phyloP scores from a whole-genome alignment of 2,113 vertebrate species.

The Nipponia nippon region DNA sequence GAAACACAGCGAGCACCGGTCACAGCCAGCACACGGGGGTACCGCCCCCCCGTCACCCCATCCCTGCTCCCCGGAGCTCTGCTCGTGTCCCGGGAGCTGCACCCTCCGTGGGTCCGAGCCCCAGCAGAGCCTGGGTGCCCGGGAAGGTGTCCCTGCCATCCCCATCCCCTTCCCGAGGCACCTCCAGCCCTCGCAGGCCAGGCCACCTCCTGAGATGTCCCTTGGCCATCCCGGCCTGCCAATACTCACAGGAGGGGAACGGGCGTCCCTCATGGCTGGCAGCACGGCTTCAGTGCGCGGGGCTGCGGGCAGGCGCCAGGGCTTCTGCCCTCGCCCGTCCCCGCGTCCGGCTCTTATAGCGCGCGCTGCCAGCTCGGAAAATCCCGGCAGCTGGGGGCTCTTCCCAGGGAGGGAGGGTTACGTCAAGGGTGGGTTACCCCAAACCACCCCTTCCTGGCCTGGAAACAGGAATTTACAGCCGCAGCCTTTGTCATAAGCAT shows the following conservation, averaged over 20 bases:
- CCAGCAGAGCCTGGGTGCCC: background rate
- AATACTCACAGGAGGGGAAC: background rate
- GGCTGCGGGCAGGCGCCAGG: background rate
- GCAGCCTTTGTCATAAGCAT: background rate
- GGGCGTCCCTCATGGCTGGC: fast-evolving
- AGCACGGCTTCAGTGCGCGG: fast-evolving
- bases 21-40: background rate
- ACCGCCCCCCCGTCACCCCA: too few species aligned
- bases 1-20: background rate
- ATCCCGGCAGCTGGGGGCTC: background rate
- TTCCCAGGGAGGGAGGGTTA: background rate
- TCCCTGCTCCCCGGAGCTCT: background rate
- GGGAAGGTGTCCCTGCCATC: background rate
- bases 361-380: background rate
- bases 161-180: background rate
- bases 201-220: fast-evolving
- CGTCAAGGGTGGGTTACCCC: background rate
- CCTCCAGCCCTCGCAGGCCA: background rate
- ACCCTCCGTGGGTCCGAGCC: background rate
- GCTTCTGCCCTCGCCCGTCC: fast-evolving
- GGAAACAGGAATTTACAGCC: background rate
- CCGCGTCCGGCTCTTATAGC: background rate
- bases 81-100: fast-evolving
- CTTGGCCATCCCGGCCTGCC: background rate
- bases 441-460: fast-evolving